A percentile compares a stretch with the other conserved stretches of the same genome.
phyloP scores from a whole-genome alignment of 2,888 invertebrate species.

The Melinaea marsaeus region DNA sequence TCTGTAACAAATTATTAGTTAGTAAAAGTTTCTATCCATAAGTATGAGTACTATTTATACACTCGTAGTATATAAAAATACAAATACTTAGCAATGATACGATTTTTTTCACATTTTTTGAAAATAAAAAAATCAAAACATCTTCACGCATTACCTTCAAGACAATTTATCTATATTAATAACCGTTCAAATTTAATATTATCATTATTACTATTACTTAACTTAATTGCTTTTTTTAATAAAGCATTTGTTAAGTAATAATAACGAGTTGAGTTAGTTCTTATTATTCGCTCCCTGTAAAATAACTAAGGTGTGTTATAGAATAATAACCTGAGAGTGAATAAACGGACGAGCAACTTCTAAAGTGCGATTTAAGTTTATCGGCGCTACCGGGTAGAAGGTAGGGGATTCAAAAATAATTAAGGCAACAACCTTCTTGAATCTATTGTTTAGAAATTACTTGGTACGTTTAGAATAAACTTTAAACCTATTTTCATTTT shows the following conservation, averaged over 20 bases:
- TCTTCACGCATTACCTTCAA: too few relatives aligned
- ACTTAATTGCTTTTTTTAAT: not conserved
- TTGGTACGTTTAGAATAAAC: not conserved
- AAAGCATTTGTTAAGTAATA: not conserved
- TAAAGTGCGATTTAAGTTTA: conserved; percentile 7
- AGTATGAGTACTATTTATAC: too few relatives aligned
- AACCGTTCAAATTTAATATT: too few relatives aligned
- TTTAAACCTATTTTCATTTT: not conserved
- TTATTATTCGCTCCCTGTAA: not conserved
- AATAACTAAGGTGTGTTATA: not conserved
- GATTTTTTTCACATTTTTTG: too few relatives aligned
- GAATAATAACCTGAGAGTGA: not conserved
- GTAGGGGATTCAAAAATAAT: conserved; percentile 18
- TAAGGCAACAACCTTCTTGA: conserved; percentile 11
- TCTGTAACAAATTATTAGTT: too few relatives aligned
- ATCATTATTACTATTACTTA: too few relatives aligned
- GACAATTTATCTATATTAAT: too few relatives aligned
- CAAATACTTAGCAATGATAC: not conserved
- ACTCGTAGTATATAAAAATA: too few relatives aligned
- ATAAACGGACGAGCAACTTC: conserved; percentile 10
- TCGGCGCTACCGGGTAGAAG: conserved; percentile 1
- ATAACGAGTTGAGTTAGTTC: not conserved
- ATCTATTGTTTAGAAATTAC: conserved; percentile 4
- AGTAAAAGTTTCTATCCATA: too few relatives aligned
- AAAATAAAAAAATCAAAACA: too few relatives aligned